Evolutionary conservation across 2,888 invertebrate genomes (phyloP), one percentile per base, ranked within the genome.

Genomic region (Hemistola chrysoprasaria): DNA sequence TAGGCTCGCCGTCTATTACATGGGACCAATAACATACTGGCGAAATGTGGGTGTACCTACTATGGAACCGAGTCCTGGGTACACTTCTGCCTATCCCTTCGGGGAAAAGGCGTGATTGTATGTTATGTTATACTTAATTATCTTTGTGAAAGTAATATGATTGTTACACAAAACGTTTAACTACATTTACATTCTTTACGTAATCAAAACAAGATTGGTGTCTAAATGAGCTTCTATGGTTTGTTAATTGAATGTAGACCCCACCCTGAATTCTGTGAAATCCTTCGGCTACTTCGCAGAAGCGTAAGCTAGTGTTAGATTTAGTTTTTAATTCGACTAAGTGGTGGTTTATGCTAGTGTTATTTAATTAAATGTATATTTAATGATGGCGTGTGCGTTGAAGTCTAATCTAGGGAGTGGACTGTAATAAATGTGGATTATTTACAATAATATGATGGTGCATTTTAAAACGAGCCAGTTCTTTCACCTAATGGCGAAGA

Each of bases 281-380:
- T 59, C 51, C 56, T 62, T 54, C 48, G 50, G 60, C 62, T 68
- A 54, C 70, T 80, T 78, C 75, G 63, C 59, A 59, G 73, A 78
- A 81, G 65, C 32, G 25, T 31, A 22, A 16, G 10, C 38, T 29
- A 21, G 34, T 41, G 38, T 43, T 65, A 56, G 72, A 74, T 74
- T 78, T 67, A 60, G 53, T 69, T 76, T 71, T 80, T 81, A 81
- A 81, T 80, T 73, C 62, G 36, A 47, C 53, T 71, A 62, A 78
- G 78, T 78, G 77, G 66, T 27, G 8, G 23, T 47, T 47, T 51
- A 56, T 65, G 39, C 23, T 47, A 43, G 36, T 62, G 55, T 59
- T 60, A 62, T 48, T 65, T 74, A 77, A 74, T 71, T 73, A 74
- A 71, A 37, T 16, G 34, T 41, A 21, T 31, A 36, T 41, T 41